Evolutionary conservation across 2,888 invertebrate genomes (phyloP).

Genomic region (Pachycephus smyrnensis): DNA sequence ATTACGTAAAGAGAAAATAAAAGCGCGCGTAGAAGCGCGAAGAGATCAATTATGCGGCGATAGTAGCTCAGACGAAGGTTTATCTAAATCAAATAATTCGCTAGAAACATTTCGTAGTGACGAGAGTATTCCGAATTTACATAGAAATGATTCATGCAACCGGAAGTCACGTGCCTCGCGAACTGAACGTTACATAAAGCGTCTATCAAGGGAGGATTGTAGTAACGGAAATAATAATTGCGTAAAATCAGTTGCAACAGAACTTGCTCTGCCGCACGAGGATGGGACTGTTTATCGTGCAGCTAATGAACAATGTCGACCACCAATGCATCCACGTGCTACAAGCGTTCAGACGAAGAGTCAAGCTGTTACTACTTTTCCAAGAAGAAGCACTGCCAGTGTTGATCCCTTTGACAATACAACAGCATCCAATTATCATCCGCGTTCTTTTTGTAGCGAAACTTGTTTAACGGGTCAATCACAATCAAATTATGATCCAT

Average conservation of each 20-base stretch:
- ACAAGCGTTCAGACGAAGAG: neutral
- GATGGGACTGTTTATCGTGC: neutral
- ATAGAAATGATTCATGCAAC: constrained; percentile 72
- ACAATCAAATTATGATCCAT: neutral
- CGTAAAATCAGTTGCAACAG: neutral
- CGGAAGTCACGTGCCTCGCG: constrained; percentile 79
- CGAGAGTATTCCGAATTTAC: constrained; percentile 73
- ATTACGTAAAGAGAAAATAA: constrained; percentile 72
- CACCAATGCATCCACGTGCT: constrained; percentile 1
- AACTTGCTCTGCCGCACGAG: neutral
- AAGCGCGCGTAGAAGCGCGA: constrained; percentile 77
- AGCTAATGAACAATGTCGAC: neutral
- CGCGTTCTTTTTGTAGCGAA: constrained; percentile 1
- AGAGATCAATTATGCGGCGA: constrained; percentile 73
- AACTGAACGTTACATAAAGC: constrained; percentile 83
- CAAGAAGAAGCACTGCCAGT: neutral
- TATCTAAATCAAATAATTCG: constrained; percentile 75
- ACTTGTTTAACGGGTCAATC: neutral
- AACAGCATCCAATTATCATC: neutral
- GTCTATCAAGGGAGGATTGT: constrained; percentile 77
- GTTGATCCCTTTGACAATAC: neutral
- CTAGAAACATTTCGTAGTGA: constrained; percentile 78
- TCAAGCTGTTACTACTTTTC: constrained; percentile 35
- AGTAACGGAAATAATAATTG: constrained; percentile 4
- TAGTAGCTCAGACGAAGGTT: constrained; percentile 81